Conservation (phyloP, 2,113 vertebrate species). For the Pseudopipra pipra region DNA sequence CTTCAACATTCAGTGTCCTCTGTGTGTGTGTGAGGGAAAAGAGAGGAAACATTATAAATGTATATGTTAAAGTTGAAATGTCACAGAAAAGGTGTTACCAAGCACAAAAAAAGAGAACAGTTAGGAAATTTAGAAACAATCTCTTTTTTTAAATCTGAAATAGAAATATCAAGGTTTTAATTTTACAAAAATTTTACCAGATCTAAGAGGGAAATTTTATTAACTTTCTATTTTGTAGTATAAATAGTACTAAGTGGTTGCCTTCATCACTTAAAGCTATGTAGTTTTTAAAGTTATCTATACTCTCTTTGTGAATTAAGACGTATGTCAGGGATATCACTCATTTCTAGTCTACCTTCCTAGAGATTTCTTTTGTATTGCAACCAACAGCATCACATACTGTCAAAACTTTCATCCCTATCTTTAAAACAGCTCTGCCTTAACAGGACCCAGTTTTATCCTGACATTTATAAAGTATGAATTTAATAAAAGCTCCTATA, state of each 20-base stretch:
- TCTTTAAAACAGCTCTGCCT: not conserved
- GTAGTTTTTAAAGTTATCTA: not conserved
- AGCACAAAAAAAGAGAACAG: rapidly evolving
- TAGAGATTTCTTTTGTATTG: not conserved
- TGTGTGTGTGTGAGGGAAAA: not conserved
- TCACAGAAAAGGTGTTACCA: not conserved
- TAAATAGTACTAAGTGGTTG: not conserved
- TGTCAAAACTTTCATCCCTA: not conserved
- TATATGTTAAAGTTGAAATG: not conserved
- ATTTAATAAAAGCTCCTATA: not conserved
- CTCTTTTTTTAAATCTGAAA: not conserved
- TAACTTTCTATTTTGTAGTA: not conserved
- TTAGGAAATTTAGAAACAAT: not conserved
- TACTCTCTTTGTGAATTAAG: not conserved
- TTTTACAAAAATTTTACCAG: not conserved
- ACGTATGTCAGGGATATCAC: not conserved
- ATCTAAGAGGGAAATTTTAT: not conserved
- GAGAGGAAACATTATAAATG: not conserved
- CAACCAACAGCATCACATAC: not conserved
- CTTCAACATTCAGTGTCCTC: not conserved
- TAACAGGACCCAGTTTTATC: not conserved
- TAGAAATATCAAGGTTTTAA: not conserved
- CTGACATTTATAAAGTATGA: not conserved
- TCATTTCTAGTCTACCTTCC: not conserved
- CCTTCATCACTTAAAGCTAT: not conserved